Base-by-base conservation (phyloP, 2,797 vertebrate genomes). In the Pristis pectinata region DNA sequence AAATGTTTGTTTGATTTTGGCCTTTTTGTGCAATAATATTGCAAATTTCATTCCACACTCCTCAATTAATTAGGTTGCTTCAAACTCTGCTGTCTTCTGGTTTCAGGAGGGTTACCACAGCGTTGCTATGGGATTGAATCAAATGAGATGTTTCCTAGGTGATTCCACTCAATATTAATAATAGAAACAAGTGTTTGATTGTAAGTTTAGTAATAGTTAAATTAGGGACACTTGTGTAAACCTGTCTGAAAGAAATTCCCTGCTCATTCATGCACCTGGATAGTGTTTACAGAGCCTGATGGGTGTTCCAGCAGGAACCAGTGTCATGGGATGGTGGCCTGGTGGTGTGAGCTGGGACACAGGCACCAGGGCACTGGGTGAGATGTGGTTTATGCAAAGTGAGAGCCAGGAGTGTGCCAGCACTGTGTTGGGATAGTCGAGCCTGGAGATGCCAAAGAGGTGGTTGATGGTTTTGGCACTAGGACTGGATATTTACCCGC, bases 161-260 rank as follows among this genome's bases (percentile, higher is more conserved):
- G 87, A 91, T 91, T 67, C 61, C n/a, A 67, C 87, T 67, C 59
- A 91, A 91, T 67, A 91, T 91, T 91, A 91, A 67, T 91, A 91
- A 91, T 67, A 37, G 87, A 91, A 91, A 67, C n/a, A 67, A 91
- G 7, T 67, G n/a, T 91, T 91, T 91, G 87, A 91, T 44, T 41
- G n/a, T 91, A 67, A 67, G 87, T 91, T 91, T 91, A 67, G 87
- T 17, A 61, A 91, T 41, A n/a, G 87, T 67, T 64, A 67, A 91
- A 67, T 91, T 67, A 61, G 87, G n/a, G 34, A 67, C 87, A 24
- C 87, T 91, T 64, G 61, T 91, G 61, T 67, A 91, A 91, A 91
- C 59, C 59, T 10, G n/a, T 9, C 61, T 24, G 59, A 67, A 41
- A 91, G 59, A 67, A 17, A 91, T 91, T 91, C 87, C n/a, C 59